A percentile compares a stretch with the other conserved stretches of the same genome.
phyloP scores from a whole-genome alignment of 2,888 invertebrate species.

The Halictus quadricinctus region DNA sequence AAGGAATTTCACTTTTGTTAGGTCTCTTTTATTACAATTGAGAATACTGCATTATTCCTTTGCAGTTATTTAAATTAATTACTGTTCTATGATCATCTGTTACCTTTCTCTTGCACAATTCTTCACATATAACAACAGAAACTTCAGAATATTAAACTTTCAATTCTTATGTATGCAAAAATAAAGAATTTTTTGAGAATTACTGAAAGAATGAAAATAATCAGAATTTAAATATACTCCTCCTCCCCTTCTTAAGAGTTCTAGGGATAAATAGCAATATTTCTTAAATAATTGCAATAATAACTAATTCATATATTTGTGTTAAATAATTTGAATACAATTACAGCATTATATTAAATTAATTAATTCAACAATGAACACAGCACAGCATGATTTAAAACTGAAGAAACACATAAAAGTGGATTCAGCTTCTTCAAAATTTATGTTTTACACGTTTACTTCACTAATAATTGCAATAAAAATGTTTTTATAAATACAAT shows the following conservation, averaged over 20 bases:
- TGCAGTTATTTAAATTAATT: not conserved
- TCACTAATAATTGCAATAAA: constrained; percentile 9
- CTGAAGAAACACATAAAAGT: constrained; percentile 33
- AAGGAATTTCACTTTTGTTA: not conserved
- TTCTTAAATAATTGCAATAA: constrained; percentile 9
- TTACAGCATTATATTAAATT: constrained; percentile 22
- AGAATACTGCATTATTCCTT: not conserved
- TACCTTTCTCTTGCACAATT: not conserved
- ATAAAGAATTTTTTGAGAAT: not conserved
- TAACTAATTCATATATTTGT: constrained; percentile 17
- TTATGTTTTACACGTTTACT: constrained; percentile 22
- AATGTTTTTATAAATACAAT: constrained; percentile 11
- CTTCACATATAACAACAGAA: too few species aligned
- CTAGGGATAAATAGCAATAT: not conserved
- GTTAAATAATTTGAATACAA: constrained; percentile 14
- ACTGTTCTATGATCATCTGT: not conserved
- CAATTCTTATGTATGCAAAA: too few species aligned
- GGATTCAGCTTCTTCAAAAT: constrained; percentile 32
- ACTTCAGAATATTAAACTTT: not conserved
- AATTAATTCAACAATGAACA: constrained; percentile 33
- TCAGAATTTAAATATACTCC: not conserved
- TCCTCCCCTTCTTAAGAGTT: not conserved
- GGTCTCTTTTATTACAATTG: too few species aligned
- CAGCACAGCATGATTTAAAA: constrained; percentile 1
- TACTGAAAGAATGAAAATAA: not conserved